phyloP scores from a whole-genome alignment of 2,888 invertebrate species.

The Nymphalis polychloros region DNA sequence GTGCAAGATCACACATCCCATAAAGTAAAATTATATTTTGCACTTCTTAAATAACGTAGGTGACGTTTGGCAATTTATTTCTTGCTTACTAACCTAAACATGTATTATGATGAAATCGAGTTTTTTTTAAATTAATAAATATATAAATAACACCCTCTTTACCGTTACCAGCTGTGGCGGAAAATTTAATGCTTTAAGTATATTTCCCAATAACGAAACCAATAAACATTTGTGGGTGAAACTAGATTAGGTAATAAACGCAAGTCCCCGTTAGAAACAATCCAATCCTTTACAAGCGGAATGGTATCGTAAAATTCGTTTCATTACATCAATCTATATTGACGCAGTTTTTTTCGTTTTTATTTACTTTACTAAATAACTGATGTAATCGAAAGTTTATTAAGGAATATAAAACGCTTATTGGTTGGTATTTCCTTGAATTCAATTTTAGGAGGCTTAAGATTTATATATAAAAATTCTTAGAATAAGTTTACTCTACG shows the following conservation, averaged over 20 bases:
- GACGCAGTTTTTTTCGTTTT: neutral
- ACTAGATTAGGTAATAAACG: constrained; percentile 8
- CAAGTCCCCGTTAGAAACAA: constrained; percentile 30
- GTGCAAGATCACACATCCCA: no score
- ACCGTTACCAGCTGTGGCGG: constrained; percentile 1
- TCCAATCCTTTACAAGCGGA: constrained; percentile 30
- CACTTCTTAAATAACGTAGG: no score
- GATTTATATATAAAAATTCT: no score
- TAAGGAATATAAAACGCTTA: neutral
- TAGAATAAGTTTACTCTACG: no score
- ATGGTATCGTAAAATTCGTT: constrained; percentile 35
- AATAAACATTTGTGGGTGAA: constrained; percentile 10
- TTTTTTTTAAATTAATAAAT: neutral
- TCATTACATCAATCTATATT: constrained; percentile 27
- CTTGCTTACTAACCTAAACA: no score
- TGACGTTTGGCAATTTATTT: no score
- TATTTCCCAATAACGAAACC: constrained; percentile 5
- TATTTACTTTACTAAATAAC: neutral
- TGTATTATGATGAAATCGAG: no score
- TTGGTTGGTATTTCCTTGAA: no score
- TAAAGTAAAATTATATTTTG: no score
- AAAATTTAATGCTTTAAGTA: neutral
- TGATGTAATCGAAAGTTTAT: neutral
- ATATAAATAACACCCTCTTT: neutral
- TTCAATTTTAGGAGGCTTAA: no score